These are phyloP conservation scores for Apoda limacodes DNA, from an alignment of 2,888 invertebrate species.

Conservation along the genomic window DNA sequence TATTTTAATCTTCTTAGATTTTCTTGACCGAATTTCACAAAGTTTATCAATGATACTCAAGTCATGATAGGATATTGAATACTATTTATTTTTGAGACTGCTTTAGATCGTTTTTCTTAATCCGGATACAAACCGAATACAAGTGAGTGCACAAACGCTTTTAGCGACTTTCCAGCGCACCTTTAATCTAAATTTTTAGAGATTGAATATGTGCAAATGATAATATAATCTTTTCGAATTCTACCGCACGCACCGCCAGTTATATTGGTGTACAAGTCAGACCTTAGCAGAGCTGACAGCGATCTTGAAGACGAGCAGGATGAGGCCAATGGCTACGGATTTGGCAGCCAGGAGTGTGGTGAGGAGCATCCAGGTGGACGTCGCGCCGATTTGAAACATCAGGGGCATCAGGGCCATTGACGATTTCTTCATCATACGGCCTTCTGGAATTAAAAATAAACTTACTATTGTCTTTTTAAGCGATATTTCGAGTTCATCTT, in stretches of 20 bases:
- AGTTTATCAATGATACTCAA: too few relatives aligned
- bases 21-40: too few relatives aligned
- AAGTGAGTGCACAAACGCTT: too few relatives aligned
- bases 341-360: constrained; percentile 49
- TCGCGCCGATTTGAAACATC: constrained; percentile 52
- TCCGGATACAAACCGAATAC: too few relatives aligned
- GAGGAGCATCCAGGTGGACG: constrained; percentile 50
- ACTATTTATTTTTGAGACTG: too few relatives aligned
- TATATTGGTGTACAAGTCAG: too few relatives aligned
- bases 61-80: too few relatives aligned
- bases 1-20: too few relatives aligned
- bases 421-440: constrained; percentile 41
- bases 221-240: background rate
- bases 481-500: too few relatives aligned
- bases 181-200: background rate
- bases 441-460: constrained; percentile 24
- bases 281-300: constrained; percentile 60
- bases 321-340: constrained; percentile 44
- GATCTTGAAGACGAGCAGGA: constrained; percentile 50
- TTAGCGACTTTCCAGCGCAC: constrained; percentile 1
- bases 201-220: background rate
- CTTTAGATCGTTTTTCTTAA: too few relatives aligned
- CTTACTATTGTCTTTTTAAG: background rate
- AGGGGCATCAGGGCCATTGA: constrained; percentile 43
- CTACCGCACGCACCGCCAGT: too few relatives aligned